Base-by-base conservation (phyloP, 1,140 invertebrate genomes). In the Drosophila kohkoa region DNA sequence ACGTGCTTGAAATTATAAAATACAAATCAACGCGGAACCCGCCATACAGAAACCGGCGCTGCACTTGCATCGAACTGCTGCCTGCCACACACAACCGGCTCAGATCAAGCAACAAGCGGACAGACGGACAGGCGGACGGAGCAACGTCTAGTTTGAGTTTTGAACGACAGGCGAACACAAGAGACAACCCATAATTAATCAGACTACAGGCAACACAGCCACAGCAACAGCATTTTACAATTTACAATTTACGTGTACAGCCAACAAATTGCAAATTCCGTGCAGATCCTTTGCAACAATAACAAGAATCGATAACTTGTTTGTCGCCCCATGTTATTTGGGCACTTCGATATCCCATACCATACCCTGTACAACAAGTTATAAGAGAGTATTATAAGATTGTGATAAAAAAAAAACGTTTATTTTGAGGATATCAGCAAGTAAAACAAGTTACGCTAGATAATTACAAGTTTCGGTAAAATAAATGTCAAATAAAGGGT, bases 101-200 rank as follows among this genome's bases (percentile, higher is more conserved):
- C 68, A 60, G 65, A 68, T 54, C 49, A 48, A 45, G 32, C 6
- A 16, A 62, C 57, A 4, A 25, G 20, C 20, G 20, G 11, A 58
- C 16, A 15, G 41, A 25, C 35, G 1, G 15, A 60, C 49, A 11
- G 15, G 2, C 46, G 6, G 38, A 8, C 32, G 5, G 30, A 15
- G 46, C 57, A 59, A 65, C 60, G 79, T 68, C 81, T 85, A 88
- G 82, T 82, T 75, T 87, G 72, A 86, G 83, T 74, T 83, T 89
- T 89, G 81, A 88, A 81, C 85, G 85, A 88, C 83, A 81, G 74
- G 60, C 59, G 73, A 80, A 72, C 81, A 75, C 58, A 76, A 64
- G 77, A 67, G 81, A 85, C 81, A 85, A 83, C 80, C 83, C 85
- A 88, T 88, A 88, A 88, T 88, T 88, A 89, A 88, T 86, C 82